A percentile compares a stretch with the other conserved stretches of the same genome.
Conservation (phyloP, 2,888 invertebrate species). For the Eurytoma californica region DNA sequence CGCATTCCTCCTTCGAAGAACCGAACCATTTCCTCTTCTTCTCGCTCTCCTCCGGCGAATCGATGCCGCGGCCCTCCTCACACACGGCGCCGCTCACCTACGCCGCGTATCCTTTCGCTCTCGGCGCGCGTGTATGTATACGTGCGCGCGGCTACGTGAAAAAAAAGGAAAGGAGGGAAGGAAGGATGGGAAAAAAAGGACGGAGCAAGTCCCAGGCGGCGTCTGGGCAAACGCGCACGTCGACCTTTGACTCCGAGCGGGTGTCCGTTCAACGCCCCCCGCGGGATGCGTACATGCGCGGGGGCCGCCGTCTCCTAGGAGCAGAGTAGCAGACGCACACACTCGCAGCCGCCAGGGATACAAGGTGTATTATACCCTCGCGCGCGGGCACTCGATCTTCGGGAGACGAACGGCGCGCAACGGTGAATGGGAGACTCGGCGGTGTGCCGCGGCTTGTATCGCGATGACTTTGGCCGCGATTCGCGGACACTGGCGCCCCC, state of each 20-base stretch:
- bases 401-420: not conserved
- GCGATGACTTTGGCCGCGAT: slow-evolving; percentile 57
- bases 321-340: not conserved
- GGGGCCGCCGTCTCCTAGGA: no score
- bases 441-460: slow-evolving; percentile 9
- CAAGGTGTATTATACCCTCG: no score
- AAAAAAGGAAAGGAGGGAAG: not conserved
- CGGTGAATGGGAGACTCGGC: not conserved
- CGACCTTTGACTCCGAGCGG: slow-evolving; percentile 40
- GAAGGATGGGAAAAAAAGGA: not conserved
- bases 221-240: slow-evolving; percentile 9
- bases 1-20: not conserved
- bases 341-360: not conserved
- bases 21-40: slow-evolving; percentile 20
- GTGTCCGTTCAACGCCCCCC: slow-evolving; percentile 34
- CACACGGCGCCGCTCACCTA: not conserved
- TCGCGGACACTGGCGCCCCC: slow-evolving; percentile 54
- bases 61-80: slow-evolving; percentile 1
- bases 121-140: not conserved
- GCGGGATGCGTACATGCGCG: not conserved
- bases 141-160: not conserved
- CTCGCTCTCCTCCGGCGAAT: not conserved
- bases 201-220: slow-evolving; percentile 10
- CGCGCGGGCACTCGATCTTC: no score
- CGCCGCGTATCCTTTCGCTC: not conserved